Percentiles rank a stretch among this genome's conserved stretches.
Conservation (phyloP, 2,888 invertebrate genomes). For the Saturnia pavonia region DNA sequence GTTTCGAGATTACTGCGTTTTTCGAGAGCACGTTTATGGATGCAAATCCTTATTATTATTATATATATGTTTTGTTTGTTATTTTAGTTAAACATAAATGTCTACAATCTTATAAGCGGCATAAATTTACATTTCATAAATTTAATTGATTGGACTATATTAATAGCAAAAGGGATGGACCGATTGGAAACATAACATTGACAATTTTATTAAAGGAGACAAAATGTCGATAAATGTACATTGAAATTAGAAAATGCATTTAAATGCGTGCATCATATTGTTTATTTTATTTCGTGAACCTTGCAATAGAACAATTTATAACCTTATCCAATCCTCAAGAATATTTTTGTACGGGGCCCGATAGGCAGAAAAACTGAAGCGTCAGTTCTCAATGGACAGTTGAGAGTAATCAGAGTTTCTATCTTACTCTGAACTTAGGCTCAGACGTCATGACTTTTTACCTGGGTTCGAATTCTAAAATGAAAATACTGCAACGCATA, state of each 20-base stretch:
- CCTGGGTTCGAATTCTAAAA: no score
- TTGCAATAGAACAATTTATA: background rate
- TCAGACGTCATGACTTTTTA: no score
- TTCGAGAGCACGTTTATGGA: constrained; percentile 57
- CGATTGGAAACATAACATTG: background rate
- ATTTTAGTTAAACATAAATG: background rate
- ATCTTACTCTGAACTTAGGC: no score
- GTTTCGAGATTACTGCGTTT: constrained; percentile 76
- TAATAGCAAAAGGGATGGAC: background rate
- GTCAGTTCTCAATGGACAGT: no score
- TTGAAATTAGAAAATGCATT: background rate
- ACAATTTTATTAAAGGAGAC: background rate
- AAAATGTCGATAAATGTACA: background rate
- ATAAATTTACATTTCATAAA: background rate
- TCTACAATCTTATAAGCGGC: background rate
- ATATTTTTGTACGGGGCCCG: background rate
- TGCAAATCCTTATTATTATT: constrained; percentile 19
- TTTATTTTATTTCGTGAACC: background rate
- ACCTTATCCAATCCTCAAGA: background rate
- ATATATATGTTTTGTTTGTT: constrained; percentile 2
- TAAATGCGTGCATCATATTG: background rate
- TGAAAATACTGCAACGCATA: no score
- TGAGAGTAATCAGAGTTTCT: no score
- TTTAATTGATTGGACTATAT: background rate
- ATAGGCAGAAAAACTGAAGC: no score